These are phyloP conservation scores for Meloidogyne chitwoodi DNA, from an alignment of 1,140 invertebrate species.

Conservation along the genomic window DNA sequence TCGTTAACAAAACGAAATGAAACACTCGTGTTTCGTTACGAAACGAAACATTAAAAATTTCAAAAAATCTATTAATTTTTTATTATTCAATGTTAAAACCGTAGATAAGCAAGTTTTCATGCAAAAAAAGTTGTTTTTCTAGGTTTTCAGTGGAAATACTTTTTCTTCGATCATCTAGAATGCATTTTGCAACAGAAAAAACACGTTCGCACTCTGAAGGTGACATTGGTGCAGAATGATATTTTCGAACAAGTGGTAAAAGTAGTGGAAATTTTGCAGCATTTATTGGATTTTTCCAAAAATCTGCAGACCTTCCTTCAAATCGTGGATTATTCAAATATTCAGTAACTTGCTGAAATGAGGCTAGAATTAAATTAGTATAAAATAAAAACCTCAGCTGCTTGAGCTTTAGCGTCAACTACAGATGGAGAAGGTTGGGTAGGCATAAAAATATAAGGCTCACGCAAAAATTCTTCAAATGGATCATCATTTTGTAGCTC, in stretches of 20 bases:
- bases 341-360: neutral
- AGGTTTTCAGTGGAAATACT: neutral
- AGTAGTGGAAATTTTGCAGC: neutral
- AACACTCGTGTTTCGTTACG: too few relatives aligned
- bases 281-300: neutral
- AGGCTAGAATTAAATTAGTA: too few relatives aligned
- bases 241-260: neutral
- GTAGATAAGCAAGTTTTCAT: neutral
- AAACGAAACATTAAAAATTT: too few relatives aligned
- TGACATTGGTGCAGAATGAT: neutral
- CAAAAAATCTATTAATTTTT: too few relatives aligned
- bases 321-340: neutral
- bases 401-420: neutral
- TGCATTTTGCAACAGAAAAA: neutral
- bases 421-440: neutral
- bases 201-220: neutral
- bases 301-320: neutral
- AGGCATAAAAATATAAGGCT: neutral
- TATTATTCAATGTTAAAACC: too few relatives aligned
- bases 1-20: too few relatives aligned
- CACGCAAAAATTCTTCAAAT: neutral
- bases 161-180: neutral
- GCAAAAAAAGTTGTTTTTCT: neutral
- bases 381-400: neutral
- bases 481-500: neutral